These are phyloP conservation scores for Drosophila melanica DNA, from an alignment of 1,140 invertebrate genomes.

Conservation along the genomic window DNA sequence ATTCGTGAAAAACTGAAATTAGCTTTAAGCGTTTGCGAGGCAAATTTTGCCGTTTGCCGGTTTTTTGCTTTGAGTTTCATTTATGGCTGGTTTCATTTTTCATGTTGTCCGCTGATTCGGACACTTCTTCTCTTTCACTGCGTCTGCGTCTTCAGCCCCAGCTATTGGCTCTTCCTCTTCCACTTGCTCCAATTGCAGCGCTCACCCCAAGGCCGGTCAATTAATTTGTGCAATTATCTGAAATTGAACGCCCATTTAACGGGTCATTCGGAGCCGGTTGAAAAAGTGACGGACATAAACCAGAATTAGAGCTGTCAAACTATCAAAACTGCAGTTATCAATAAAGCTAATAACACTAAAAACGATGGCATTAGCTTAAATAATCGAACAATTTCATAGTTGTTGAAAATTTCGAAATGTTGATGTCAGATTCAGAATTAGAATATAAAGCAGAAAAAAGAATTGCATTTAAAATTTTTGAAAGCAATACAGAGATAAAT, in stretches of 20 bases:
- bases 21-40: slow-evolving; percentile 55
- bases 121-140: background rate
- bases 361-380: no score
- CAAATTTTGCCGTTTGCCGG: slow-evolving; percentile 55
- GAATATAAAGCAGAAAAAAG: no score
- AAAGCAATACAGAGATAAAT: no score
- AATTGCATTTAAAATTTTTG: no score
- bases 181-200: slow-evolving; percentile 58
- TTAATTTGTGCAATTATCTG: slow-evolving; percentile 77
- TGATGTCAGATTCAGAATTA: no score
- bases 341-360: no score
- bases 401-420: no score
- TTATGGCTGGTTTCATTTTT: slow-evolving; percentile 67
- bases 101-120: slow-evolving; percentile 23
- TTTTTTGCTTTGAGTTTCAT: slow-evolving; percentile 45
- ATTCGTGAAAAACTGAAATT: slow-evolving; percentile 78
- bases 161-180: slow-evolving; percentile 29
- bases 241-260: slow-evolving; percentile 75
- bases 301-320: background rate
- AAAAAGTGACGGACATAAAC: slow-evolving; percentile 19
- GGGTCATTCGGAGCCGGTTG: slow-evolving; percentile 47
- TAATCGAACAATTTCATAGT: no score
- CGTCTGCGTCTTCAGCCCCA: background rate
- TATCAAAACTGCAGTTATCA: no score
- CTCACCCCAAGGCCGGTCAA: slow-evolving; percentile 64